A percentile compares a stretch with the other conserved stretches of the same genome.
Conservation (phyloP, 2,797 vertebrate genomes). For the Myotis daubentonii region DNA sequence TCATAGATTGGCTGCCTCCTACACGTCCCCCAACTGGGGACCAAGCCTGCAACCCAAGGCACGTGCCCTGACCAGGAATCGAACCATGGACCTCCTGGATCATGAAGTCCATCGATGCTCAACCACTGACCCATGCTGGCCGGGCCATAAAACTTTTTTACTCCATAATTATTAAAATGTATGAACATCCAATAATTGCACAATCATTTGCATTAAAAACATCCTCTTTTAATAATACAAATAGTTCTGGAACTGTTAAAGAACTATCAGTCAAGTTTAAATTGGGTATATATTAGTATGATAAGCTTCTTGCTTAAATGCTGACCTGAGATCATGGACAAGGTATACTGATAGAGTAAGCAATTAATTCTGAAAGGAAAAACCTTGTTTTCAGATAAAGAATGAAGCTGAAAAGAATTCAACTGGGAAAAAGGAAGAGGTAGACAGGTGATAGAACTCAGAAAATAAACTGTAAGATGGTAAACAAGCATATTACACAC, state of each 20-base stretch:
- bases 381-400: not conserved
- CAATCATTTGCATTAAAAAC: conserved; percentile 4
- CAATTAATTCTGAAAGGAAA: not conserved
- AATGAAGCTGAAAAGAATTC: not conserved
- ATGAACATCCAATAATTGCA: not conserved
- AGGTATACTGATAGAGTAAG: not conserved
- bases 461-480: not conserved
- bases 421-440: not conserved
- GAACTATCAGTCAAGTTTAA: not conserved
- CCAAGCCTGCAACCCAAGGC: too few species aligned
- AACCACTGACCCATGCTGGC: too few species aligned
- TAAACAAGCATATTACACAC: not conserved
- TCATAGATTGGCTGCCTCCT: too few species aligned
- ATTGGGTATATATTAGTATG: not conserved
- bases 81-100: too few species aligned
- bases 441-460: not conserved
- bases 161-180: not conserved
- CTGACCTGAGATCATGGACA: not conserved
- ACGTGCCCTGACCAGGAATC: too few species aligned
- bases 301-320: conserved; percentile 37
- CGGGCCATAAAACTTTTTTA: not conserved
- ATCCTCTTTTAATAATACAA: conserved; percentile 16
- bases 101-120: too few species aligned
- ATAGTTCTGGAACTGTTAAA: not conserved
- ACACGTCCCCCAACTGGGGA: too few species aligned